Percentiles rank a stretch among this genome's conserved stretches.
phyloP scores from a whole-genome alignment of 2,888 invertebrate species.

The Shargacucullia verbasci region DNA sequence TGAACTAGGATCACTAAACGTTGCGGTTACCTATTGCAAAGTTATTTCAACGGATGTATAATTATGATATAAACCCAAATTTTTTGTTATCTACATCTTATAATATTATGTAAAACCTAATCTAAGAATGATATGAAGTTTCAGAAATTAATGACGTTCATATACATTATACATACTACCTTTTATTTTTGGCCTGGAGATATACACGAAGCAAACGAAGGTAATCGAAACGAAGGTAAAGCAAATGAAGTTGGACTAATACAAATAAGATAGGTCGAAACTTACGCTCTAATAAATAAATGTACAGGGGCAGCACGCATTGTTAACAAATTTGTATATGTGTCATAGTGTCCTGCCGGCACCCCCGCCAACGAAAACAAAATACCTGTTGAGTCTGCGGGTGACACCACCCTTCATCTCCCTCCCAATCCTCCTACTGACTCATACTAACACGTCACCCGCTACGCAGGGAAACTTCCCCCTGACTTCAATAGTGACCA shows the following conservation, averaged over 20 bases:
- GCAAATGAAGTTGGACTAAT: neutral
- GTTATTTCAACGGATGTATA: constrained; percentile 10
- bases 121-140: too few species aligned
- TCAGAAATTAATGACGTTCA: too few species aligned
- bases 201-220: neutral
- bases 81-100: too few species aligned
- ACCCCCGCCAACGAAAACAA: constrained; percentile 23
- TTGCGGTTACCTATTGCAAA: constrained; percentile 23
- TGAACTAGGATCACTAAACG: constrained; percentile 9
- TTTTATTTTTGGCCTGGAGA: too few species aligned
- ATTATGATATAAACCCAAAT: too few species aligned
- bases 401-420: constrained; percentile 42
- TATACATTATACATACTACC: too few species aligned
- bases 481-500: constrained; percentile 7
- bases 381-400: constrained; percentile 52
- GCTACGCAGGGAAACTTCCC: constrained; percentile 1
- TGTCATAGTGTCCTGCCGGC: constrained; percentile 2
- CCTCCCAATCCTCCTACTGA: neutral
- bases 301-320: constrained; percentile 2
- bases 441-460: neutral
- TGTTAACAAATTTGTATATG: constrained; percentile 12
- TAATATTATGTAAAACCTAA: too few species aligned
- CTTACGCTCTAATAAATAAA: neutral
- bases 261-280: neutral
- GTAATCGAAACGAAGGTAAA: too few species aligned